Base-by-base conservation (phyloP, 2,888 invertebrate genomes). In the Perizoma flavofasciatum region DNA sequence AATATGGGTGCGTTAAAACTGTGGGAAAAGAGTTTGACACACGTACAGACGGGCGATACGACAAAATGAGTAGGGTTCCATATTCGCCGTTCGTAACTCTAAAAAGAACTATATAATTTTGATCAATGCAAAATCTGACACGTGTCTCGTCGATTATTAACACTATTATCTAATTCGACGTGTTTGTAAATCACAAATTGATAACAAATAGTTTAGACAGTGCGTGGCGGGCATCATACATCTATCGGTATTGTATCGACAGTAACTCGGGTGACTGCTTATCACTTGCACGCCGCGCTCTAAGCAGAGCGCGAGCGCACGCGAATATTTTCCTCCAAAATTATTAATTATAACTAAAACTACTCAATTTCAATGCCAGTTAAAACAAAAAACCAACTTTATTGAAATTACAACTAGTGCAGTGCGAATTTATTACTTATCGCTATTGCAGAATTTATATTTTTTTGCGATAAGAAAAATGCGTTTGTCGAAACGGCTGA, bases 401-500 rank as follows among this genome's bases (percentile, higher is more conserved):
- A 50, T 9, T 10, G 10, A 43, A 51, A 51, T 55, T 48, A 39
- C 39, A 46, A 61, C 7, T 39, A 54, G 61, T 57, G 47, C 49
- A 57, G 22, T 48, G 48, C 41, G 9, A 53, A 52, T 40, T 32
- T 22, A 5, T 32, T 57, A 47, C 37, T 41, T 57, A 61, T 49
- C n/a, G 43, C 35, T 41, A 11, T 57, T 59, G 43, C 22, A 40
- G 39, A 51, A 51, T 52, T 44, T 10, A 44, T 47, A 45, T 40
- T 11, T 53, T n/a, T 49, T 55, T 39, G 46, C 40, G 59, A 60
- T 59, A 58, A 65, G 49, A 45, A 45, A 62, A 55, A 88, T 88
- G 87, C 83, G 83, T 66, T 67, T 74, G 61, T 49, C 74, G 7
- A 59, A 77, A 22, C 83, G 86, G 53, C 73, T 82, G 10, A 48